A percentile compares a stretch with the other conserved stretches of the same genome.
Evolutionary conservation across 2,113 vertebrate genomes (phyloP).

Genomic region (Pseudorhombus dupliciocellatus): DNA sequence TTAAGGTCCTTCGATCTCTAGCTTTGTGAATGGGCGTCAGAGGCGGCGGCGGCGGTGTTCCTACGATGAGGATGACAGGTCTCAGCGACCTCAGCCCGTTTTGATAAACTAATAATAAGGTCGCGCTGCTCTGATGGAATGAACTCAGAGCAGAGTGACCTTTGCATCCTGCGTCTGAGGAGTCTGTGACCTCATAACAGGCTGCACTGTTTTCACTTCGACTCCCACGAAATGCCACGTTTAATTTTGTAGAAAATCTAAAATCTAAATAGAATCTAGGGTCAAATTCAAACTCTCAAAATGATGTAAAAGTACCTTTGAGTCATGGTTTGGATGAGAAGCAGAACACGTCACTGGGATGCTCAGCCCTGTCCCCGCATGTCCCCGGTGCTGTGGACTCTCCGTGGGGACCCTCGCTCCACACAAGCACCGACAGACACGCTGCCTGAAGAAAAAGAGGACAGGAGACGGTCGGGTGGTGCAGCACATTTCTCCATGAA

Average conservation of each 20-base stretch:
- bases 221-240: no score
- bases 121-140: conserved; percentile 39
- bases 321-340: not conserved
- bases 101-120: conserved; percentile 39
- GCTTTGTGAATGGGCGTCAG: conserved; percentile 19
- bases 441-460: not conserved
- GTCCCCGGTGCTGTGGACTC: not conserved
- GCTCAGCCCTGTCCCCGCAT: not conserved
- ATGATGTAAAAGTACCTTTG: no score
- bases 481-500: not conserved
- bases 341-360: not conserved
- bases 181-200: not conserved
- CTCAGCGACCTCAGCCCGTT: conserved; percentile 45
- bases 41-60: not conserved
- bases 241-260: no score
- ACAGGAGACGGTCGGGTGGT: not conserved
- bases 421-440: not conserved
- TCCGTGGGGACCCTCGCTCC: not conserved
- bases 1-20: not conserved
- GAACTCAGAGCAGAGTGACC: not conserved
- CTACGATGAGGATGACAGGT: conserved; percentile 41
- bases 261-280: no score
- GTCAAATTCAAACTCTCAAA: no score
- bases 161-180: not conserved
- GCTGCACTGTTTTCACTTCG: not conserved